Evolutionary conservation across 2,888 invertebrate species (phyloP).

Genomic region (Eupithecia tripunctaria): DNA sequence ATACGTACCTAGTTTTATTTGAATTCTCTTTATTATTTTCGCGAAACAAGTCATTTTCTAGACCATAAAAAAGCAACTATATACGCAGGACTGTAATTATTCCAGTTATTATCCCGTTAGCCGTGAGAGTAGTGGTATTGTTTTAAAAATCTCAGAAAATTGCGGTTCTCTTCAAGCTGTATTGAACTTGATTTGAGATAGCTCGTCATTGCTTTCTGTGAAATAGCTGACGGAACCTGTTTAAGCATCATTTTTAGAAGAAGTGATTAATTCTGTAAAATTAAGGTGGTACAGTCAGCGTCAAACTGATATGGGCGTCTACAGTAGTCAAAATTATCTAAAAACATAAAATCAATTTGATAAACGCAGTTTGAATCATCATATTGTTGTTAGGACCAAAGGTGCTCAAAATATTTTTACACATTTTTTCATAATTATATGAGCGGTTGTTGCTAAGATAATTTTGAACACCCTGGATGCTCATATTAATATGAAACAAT

Average conservation of each 20-base stretch:
- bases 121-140: conserved; percentile 14
- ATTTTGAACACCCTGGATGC: no score
- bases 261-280: not conserved
- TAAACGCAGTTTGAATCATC: no score
- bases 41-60: not conserved
- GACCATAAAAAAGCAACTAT: conserved; percentile 9
- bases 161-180: conserved; percentile 23
- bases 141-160: conserved; percentile 27
- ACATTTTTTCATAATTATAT: no score
- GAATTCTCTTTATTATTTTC: not conserved
- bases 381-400: no score
- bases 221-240: conserved; percentile 11
- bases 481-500: no score
- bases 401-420: no score
- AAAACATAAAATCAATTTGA: no score
- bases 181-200: conserved; percentile 21
- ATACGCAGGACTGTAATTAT: conserved; percentile 22
- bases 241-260: not conserved
- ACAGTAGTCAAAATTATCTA: no score
- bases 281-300: not conserved
- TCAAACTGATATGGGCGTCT: no score
- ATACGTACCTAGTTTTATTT: not conserved
- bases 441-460: no score
- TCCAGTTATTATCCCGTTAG: conserved; percentile 25
- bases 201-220: conserved; percentile 20